phyloP scores from a whole-genome alignment of 2,888 invertebrate genomes.

The Cephus pulcher region DNA sequence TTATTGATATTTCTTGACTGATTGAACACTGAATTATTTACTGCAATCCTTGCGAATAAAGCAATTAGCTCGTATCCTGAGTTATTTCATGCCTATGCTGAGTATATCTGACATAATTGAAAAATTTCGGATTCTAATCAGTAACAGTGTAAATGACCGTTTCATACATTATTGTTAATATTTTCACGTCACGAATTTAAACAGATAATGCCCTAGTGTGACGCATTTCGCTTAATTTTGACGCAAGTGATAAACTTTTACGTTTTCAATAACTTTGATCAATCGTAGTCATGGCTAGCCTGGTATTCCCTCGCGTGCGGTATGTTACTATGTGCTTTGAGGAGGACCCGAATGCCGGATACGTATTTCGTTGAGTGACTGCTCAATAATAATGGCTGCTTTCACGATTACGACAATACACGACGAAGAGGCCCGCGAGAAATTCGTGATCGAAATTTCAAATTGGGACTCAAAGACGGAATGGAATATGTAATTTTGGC shows the following conservation, averaged over 20 bases:
- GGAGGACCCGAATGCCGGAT: background rate
- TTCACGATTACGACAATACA: background rate
- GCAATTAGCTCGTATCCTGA: background rate
- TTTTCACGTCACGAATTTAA: background rate
- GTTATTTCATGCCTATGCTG: background rate
- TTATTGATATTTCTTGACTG: background rate
- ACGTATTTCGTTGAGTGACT: background rate
- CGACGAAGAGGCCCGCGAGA: background rate
- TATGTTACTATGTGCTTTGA: background rate
- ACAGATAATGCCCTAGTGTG: background rate
- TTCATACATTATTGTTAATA: background rate
- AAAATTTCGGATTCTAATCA: background rate
- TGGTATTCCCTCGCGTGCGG: background rate
- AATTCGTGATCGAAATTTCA: conserved; percentile 6
- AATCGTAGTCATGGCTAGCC: background rate
- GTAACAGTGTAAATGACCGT: background rate
- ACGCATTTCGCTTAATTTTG: background rate
- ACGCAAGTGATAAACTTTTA: background rate
- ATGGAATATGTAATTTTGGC: conserved; percentile 1
- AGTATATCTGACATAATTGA: background rate
- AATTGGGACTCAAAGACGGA: background rate
- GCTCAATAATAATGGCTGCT: background rate
- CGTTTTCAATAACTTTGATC: background rate
- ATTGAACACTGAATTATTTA: background rate
- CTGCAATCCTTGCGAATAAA: background rate